Percentiles rank a stretch among this genome's conserved stretches.
phyloP scores from a whole-genome alignment of 1,140 invertebrate genomes.

The Archivesica marissinica region DNA sequence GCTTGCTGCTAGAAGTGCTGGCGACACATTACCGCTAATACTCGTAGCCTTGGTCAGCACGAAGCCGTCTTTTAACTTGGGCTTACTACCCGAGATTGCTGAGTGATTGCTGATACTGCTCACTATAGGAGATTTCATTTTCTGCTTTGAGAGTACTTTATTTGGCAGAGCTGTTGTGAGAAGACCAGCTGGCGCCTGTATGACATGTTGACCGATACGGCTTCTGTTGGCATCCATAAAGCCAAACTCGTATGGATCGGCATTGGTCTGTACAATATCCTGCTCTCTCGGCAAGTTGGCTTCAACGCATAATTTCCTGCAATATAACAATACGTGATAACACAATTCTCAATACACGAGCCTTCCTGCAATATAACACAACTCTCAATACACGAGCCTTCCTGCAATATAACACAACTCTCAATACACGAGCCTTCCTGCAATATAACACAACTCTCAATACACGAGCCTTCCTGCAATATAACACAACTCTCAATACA shows the following conservation, averaged over 20 bases:
- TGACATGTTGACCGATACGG: slow-evolving; percentile 57
- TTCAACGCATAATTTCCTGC: slow-evolving; percentile 82
- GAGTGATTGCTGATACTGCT: slow-evolving; percentile 43
- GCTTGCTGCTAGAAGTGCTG: slow-evolving; percentile 44
- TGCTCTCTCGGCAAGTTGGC: slow-evolving; percentile 79
- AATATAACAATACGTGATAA: slow-evolving; percentile 30
- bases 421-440: no score
- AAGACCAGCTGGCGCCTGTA: slow-evolving; percentile 27
- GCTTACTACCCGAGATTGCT: slow-evolving; percentile 54
- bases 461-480: no score
- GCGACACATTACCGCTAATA: slow-evolving; percentile 26
- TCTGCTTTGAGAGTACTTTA: slow-evolving; percentile 69
- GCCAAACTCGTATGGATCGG: slow-evolving; percentile 81
- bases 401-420: no score
- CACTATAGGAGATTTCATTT: slow-evolving; percentile 69
- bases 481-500: no score
- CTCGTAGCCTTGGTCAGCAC: slow-evolving; percentile 39
- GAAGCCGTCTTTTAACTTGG: slow-evolving; percentile 55
- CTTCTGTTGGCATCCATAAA: slow-evolving; percentile 66
- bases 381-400: no score
- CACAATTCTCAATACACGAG: background rate
- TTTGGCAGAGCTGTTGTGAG: slow-evolving; percentile 47
- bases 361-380: no score
- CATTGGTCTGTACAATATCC: slow-evolving; percentile 70
- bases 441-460: no score